Base-by-base conservation (phyloP, 2,113 vertebrate genomes). In the Pyrgilauda ruficollis region DNA sequence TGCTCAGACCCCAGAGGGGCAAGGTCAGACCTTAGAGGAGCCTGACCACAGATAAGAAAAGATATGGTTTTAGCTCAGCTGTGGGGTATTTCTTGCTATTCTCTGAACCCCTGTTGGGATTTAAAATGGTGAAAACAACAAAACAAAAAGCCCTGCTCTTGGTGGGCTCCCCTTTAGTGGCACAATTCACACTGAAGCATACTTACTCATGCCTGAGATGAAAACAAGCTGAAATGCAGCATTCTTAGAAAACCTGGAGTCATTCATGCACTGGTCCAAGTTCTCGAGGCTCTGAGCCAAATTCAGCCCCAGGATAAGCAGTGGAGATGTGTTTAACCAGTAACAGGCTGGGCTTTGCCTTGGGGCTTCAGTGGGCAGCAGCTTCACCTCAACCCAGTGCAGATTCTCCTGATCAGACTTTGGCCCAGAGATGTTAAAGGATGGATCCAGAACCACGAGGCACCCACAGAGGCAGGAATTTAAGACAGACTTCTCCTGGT, bases 231-330 rank as follows among this genome's bases (percentile, higher is more conserved):
- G 74, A 87, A 84, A 66, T 12, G 30, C n/a, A 49, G 19, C 0
- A 0, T 66, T 63, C 8, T 37, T n/a, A 16, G 66, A 43, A 61
- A 78, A n/a, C 10, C 13, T 11, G 7, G 30, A 69, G 8, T 44
- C 15, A 7, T 61, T 56, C 33, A 28, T 2, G 1, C 16, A 15
- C 52, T 10, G 14, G 33, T 17, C 6, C 0, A 2, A 20, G 22
- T 69, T 89, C 56, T 66, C 1, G 5, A 74, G 41, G 8, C 23
- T 8, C 47, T 72, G 56, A 70, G 41, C 13, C 55, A 70, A 81
- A 23, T 53, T 59, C 73, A 90, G 52, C 43, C 39, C 31, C 17
- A 41, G 22, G 58, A 52, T 31, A 62, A 17, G 4, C 52, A 74
- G n/a, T 3, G 52, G 39, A 35, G 15, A 31, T 20, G 24, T 13